Percentiles rank a stretch among this genome's conserved stretches.
Conservation (phyloP, 2,797 vertebrate species). For the Eulemur albifrons region DNA sequence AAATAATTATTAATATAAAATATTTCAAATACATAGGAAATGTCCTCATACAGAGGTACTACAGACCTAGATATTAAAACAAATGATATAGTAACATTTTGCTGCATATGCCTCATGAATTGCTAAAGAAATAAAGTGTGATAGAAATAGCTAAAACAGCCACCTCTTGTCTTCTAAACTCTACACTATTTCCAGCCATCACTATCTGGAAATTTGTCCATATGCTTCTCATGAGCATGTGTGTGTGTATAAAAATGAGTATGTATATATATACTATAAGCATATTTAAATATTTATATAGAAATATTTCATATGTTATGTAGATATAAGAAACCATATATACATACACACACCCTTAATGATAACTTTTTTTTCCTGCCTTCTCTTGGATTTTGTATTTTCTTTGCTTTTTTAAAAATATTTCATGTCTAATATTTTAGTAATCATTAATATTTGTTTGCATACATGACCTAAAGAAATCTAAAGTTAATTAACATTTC, state of each 20-base stretch:
- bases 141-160: background rate
- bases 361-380: background rate
- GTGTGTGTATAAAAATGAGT: background rate
- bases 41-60: background rate
- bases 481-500: background rate
- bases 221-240: background rate
- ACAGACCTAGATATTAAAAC: background rate
- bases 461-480: background rate
- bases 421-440: background rate
- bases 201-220: background rate
- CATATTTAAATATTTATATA: background rate
- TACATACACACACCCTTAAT: background rate
- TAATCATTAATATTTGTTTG: background rate
- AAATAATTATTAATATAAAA: background rate
- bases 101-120: background rate
- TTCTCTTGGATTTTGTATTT: background rate
- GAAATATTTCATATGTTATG: background rate
- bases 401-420: background rate
- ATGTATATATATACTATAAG: background rate
- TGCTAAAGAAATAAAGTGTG: background rate
- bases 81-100: background rate
- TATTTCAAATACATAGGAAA: background rate
- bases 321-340: background rate
- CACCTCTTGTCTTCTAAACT: background rate
- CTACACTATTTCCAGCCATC: background rate